Evolutionary conservation across 2,888 invertebrate species (phyloP).

Genomic region (Caenorhabditis sinica): DNA sequence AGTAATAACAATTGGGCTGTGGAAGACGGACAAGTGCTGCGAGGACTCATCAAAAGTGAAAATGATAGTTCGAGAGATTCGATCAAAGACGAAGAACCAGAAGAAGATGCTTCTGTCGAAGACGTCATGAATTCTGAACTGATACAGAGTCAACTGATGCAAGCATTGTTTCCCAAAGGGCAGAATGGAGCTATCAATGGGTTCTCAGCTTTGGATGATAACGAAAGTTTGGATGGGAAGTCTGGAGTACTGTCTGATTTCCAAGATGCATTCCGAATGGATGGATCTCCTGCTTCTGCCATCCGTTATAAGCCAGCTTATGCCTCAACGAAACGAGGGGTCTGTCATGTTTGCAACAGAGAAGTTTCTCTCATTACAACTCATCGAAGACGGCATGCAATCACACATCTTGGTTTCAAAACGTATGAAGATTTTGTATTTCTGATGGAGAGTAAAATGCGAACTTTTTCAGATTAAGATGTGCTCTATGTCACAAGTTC

Average conservation of each 20-base stretch:
- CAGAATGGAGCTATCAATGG: slow-evolving; percentile 39
- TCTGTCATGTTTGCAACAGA: slow-evolving; percentile 67
- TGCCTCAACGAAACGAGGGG: slow-evolving; percentile 63
- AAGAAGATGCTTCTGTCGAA: slow-evolving; percentile 45
- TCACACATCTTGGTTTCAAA: slow-evolving; percentile 67
- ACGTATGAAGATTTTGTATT: slow-evolving; percentile 43
- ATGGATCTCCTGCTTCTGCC: slow-evolving; percentile 46
- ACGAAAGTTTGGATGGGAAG: slow-evolving; percentile 36
- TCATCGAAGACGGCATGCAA: slow-evolving; percentile 63
- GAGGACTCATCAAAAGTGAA: slow-evolving; percentile 43
- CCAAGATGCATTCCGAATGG: slow-evolving; percentile 5
- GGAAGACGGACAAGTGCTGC: slow-evolving; percentile 36
- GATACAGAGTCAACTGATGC: slow-evolving; percentile 56
- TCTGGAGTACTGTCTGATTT: slow-evolving; percentile 29
- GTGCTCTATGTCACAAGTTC: slow-evolving; percentile 62
- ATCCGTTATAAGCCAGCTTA: slow-evolving; percentile 61
- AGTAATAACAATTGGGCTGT: slow-evolving; percentile 17
- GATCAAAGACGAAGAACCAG: slow-evolving; percentile 30
- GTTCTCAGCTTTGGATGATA: slow-evolving; percentile 21
- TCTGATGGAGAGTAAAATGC: neutral
- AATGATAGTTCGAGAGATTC: slow-evolving; percentile 6
- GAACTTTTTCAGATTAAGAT: slow-evolving; percentile 56
- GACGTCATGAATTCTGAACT: slow-evolving; percentile 44
- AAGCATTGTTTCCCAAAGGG: slow-evolving; percentile 52
- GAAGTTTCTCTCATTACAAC: slow-evolving; percentile 68